Evolutionary conservation across 2,113 vertebrate genomes (phyloP).

Genomic region (Elachura formosa): DNA sequence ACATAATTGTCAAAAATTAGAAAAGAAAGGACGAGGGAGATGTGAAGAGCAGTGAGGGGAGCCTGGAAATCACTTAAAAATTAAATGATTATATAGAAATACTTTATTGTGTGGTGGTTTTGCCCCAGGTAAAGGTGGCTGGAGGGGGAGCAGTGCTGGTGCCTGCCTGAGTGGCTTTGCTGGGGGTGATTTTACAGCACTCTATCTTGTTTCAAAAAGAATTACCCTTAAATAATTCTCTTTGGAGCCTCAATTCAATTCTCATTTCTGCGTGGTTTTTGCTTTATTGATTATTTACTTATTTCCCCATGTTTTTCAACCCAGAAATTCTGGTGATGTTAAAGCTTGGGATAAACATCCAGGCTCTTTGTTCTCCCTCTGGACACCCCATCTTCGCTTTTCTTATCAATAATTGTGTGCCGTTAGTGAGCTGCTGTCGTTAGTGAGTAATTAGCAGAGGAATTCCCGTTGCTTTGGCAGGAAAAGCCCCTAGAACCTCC

Average conservation of each 20-base stretch:
- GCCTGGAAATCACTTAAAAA: not conserved
- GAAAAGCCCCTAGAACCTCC: not conserved
- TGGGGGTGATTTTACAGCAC: not conserved
- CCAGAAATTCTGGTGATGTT: rapidly evolving
- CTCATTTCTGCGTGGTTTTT: not conserved
- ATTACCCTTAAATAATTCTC: not conserved
- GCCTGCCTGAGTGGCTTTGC: not conserved
- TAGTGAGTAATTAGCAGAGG: not conserved
- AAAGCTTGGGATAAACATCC: not conserved
- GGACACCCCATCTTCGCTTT: not conserved
- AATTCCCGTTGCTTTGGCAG: not conserved
- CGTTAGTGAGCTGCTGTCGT: not conserved
- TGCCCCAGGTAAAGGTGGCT: rapidly evolving
- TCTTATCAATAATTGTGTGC: not conserved
- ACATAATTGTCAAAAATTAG: not conserved
- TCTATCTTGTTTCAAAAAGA: not conserved
- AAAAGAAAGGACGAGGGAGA: not conserved
- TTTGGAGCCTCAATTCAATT: not conserved
- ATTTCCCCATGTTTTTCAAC: not conserved
- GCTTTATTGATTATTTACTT: not conserved
- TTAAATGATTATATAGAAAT: not conserved
- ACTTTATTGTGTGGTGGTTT: rapidly evolving
- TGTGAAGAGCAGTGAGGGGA: too few relatives aligned
- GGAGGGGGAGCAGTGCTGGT: rapidly evolving
- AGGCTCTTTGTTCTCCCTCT: not conserved